Conservation (phyloP, 2,113 vertebrate species). For the Rhipidura dahli region DNA sequence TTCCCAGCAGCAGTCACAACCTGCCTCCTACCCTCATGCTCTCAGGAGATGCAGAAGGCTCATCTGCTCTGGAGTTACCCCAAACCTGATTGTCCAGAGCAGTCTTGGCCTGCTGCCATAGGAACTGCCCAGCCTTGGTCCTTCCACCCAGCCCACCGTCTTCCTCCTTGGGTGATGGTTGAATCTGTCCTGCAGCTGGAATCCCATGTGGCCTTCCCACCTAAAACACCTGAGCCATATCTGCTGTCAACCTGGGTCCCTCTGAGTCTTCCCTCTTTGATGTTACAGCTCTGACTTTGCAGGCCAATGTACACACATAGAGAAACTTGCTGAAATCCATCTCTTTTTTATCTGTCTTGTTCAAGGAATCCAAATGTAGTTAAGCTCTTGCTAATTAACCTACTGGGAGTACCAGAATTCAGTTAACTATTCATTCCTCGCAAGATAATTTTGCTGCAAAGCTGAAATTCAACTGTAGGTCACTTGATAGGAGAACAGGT, state of each 20-base stretch:
- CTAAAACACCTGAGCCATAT: neutral
- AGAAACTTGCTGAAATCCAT: neutral
- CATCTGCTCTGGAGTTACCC: neutral
- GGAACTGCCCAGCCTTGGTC: fast-evolving
- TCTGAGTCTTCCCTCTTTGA: neutral
- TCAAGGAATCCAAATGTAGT: neutral
- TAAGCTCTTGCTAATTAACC: neutral
- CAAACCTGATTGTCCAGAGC: neutral
- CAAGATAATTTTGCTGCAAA: neutral
- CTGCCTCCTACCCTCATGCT: neutral
- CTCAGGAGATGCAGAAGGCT: neutral
- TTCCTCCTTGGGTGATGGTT: neutral
- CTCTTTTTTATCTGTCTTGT: neutral
- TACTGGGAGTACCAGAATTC: neutral
- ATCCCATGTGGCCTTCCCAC: neutral
- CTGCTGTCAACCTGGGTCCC: neutral
- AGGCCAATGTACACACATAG: neutral
- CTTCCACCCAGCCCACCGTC: neutral
- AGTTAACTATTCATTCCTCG: neutral
- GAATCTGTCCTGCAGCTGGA: neutral
- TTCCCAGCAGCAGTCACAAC: neutral
- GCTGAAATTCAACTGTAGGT: neutral
- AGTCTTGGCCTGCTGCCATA: neutral
- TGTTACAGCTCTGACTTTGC: neutral
- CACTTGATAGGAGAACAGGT: neutral